Evolutionary conservation across 2,888 invertebrate genomes (phyloP).

Genomic region (Phragmatobia fuliginosa): DNA sequence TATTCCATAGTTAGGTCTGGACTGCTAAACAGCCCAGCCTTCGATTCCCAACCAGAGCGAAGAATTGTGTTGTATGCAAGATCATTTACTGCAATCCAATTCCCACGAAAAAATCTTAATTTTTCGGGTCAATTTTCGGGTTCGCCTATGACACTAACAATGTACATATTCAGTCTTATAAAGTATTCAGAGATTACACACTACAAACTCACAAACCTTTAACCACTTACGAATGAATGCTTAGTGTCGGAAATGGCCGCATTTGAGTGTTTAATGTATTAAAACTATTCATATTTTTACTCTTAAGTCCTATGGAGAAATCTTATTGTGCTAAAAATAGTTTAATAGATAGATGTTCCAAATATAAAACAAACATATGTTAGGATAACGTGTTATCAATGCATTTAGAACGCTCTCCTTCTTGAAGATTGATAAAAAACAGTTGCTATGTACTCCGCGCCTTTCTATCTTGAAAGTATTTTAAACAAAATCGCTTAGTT

Average conservation of each 20-base stretch:
- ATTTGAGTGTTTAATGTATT: too few species aligned
- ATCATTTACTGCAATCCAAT: too few species aligned
- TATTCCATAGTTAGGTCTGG: too few species aligned
- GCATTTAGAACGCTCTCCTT: neutral
- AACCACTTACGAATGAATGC: too few species aligned
- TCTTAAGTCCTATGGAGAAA: neutral
- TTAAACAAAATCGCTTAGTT: neutral
- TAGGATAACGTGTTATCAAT: neutral
- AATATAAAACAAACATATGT: neutral
- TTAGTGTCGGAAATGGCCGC: neutral
- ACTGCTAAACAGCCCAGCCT: neutral
- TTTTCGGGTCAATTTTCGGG: too few species aligned
- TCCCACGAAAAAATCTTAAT: too few species aligned
- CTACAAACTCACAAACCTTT: too few species aligned
- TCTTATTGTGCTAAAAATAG: neutral
- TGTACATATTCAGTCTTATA: too few species aligned
- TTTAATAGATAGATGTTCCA: neutral
- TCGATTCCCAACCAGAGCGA: neutral
- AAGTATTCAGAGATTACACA: too few species aligned
- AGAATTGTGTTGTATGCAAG: neutral
- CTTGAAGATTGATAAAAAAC: neutral
- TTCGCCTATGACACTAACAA: too few species aligned
- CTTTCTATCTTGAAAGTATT: neutral
- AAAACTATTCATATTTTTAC: too few species aligned
- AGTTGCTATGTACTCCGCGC: neutral